Conservation (phyloP, 2,888 invertebrate genomes). For the Bombylius major region DNA sequence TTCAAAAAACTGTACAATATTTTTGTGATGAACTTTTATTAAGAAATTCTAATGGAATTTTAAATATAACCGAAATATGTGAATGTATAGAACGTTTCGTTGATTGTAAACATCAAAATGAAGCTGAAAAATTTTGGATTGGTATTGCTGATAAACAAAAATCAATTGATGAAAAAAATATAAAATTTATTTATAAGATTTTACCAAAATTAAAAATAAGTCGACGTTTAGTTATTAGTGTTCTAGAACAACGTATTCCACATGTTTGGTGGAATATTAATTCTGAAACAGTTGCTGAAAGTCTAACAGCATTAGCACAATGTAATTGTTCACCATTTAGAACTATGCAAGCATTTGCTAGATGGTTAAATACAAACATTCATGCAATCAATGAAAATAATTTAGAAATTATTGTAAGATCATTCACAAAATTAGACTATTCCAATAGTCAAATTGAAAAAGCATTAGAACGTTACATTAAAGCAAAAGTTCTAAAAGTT, state of each 20-base stretch:
- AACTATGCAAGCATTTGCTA: constrained; percentile 35
- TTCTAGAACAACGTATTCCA: constrained; percentile 46
- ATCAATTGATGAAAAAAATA: constrained; percentile 45
- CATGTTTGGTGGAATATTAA: constrained; percentile 45
- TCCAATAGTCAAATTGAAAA: constrained; percentile 44
- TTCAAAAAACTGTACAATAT: constrained; percentile 27
- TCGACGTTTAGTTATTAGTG: constrained; percentile 42
- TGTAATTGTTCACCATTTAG: constrained; percentile 35
- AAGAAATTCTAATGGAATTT: constrained; percentile 46
- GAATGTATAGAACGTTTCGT: constrained; percentile 37
- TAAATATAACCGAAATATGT: constrained; percentile 47
- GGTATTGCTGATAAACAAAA: constrained; percentile 46
- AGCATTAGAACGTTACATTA: constrained; percentile 49
- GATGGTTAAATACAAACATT: constrained; percentile 50
- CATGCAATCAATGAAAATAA: constrained; percentile 46
- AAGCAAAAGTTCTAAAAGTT: constrained; percentile 39
- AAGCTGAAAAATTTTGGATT: constrained; percentile 53
- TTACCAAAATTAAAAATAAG: constrained; percentile 47
- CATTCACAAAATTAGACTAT: constrained; percentile 43
- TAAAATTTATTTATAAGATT: constrained; percentile 44
- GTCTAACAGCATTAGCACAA: constrained; percentile 36
- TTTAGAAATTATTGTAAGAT: constrained; percentile 41
- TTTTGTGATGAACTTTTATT: constrained; percentile 50
- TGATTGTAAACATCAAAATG: constrained; percentile 39
- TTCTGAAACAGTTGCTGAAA: constrained; percentile 38